Evolutionary conservation across 2,113 vertebrate species (phyloP).

Genomic region (Phrynosoma blainvillii): DNA sequence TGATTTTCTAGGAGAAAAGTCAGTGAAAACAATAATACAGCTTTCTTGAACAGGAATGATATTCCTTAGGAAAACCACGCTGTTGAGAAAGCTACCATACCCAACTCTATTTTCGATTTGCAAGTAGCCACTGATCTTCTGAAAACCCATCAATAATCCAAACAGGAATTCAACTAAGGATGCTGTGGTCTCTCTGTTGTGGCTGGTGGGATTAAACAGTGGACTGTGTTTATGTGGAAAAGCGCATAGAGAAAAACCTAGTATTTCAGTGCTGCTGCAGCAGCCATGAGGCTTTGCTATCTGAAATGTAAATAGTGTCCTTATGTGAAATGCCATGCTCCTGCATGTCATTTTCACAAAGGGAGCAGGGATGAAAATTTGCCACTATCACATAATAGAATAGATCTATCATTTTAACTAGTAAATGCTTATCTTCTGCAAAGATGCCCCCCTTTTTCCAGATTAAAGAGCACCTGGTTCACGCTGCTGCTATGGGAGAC

Average conservation of each 20-base stretch:
- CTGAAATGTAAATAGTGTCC: slow-evolving; percentile 44
- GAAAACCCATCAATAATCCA: slow-evolving; percentile 37
- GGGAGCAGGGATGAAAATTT: slow-evolving; percentile 44
- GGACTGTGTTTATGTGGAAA: slow-evolving; percentile 45
- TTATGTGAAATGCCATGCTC: slow-evolving; percentile 51
- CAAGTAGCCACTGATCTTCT: slow-evolving; percentile 34
- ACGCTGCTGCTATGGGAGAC: slow-evolving; percentile 39
- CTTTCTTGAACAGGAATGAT: neutral
- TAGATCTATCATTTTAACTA: slow-evolving; percentile 71
- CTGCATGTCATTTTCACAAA: slow-evolving; percentile 46
- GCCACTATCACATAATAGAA: slow-evolving; percentile 55
- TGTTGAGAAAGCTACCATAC: neutral
- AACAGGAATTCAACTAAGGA: slow-evolving; percentile 31
- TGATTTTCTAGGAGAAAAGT: neutral
- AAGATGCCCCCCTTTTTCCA: slow-evolving; percentile 55
- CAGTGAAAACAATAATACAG: neutral
- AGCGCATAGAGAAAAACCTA: slow-evolving; percentile 53
- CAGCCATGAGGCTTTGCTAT: slow-evolving; percentile 37
- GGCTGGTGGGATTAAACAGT: slow-evolving; percentile 45
- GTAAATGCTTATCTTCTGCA: slow-evolving; percentile 61
- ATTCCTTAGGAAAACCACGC: neutral
- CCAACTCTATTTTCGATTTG: neutral
- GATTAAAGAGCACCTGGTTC: slow-evolving; percentile 63
- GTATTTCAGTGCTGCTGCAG: slow-evolving; percentile 47
- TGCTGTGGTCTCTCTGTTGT: slow-evolving; percentile 41